Base-by-base conservation (phyloP, 2,888 invertebrate species). In the Lycocerus yunnanus region DNA sequence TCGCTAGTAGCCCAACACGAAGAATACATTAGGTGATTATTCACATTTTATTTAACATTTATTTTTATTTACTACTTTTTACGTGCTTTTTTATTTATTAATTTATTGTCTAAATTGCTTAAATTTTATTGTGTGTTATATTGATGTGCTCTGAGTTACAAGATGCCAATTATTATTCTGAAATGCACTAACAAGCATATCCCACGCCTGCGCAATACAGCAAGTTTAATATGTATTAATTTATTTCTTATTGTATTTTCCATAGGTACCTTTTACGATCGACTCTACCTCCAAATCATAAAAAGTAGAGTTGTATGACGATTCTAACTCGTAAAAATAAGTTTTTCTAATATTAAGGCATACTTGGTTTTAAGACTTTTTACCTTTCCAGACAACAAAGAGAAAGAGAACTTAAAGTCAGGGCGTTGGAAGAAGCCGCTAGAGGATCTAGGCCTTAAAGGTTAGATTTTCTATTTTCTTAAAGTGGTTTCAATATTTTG, bases 371-470 rank as follows among this genome's bases (percentile, higher is more conserved):
- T 72, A 74, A 77, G 66, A 75, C 74, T 74, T 77, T 74, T 70
- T 78, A 71, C 66, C 77, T 75, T 79, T 79, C 66, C 78, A 87
- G 86, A 82, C 94, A 94, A 90, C 94, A 95, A 88, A 92, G 95
- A 82, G 95, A 95, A 84, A 91, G 95, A 80, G 95, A 95, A 88
- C 90, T 95, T 83, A 95, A 95, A 89, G 94, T 95, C 84, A 91
- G 95, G 84, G 94, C 94, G 80, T 89, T 95, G 82, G 95, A 95
- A 88, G 95, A 95, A 88, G 95, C 95, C 79, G 94, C 95, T 80
- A 91, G 95, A 84, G 94, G 92, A 84, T 91, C 91, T 80, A 88
- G 91, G 84, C 88, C 89, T 82, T 90, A 88, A 86, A 27, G 67
- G 74, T 73, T 18, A 61, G 69, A n/a, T 20, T 58, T 9, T 18